Conservation (phyloP, 2,113 vertebrate genomes). For the Lophius piscatorius region DNA sequence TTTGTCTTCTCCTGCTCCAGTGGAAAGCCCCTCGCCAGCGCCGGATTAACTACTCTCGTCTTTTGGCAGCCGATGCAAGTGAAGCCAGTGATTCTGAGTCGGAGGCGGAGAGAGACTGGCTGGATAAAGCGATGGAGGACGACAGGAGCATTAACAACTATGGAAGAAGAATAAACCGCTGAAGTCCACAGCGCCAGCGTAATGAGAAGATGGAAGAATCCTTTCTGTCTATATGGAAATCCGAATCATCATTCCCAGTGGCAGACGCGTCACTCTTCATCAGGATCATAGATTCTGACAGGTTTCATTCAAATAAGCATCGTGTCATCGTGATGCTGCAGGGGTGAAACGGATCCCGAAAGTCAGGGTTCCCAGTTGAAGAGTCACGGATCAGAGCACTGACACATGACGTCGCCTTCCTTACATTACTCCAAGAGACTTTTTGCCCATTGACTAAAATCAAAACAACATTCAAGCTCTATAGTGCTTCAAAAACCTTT, state of each 20-base stretch:
- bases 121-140: constrained; percentile 86
- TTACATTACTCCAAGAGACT: too few relatives aligned
- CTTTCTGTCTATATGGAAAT: too few relatives aligned
- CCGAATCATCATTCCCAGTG: background rate
- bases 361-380: too few relatives aligned
- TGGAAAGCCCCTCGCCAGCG: constrained; percentile 82
- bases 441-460: too few relatives aligned
- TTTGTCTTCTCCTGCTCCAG: constrained; percentile 77
- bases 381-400: too few relatives aligned
- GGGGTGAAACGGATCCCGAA: too few relatives aligned
- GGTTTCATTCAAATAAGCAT: constrained; percentile 23
- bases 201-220: too few relatives aligned
- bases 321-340: too few relatives aligned
- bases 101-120: constrained; percentile 87
- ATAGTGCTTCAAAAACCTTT: too few relatives aligned
- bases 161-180: constrained; percentile 22
- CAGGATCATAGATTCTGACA: too few relatives aligned
- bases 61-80: constrained; percentile 83
- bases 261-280: background rate
- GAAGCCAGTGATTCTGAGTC: constrained; percentile 87
- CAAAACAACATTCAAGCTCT: too few relatives aligned
- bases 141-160: constrained; percentile 67
- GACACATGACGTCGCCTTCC: too few relatives aligned
- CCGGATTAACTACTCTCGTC: constrained; percentile 87
- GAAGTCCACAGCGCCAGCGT: background rate